Evolutionary conservation across 2,113 vertebrate species (phyloP).

Genomic region (Menidia beryllina): DNA sequence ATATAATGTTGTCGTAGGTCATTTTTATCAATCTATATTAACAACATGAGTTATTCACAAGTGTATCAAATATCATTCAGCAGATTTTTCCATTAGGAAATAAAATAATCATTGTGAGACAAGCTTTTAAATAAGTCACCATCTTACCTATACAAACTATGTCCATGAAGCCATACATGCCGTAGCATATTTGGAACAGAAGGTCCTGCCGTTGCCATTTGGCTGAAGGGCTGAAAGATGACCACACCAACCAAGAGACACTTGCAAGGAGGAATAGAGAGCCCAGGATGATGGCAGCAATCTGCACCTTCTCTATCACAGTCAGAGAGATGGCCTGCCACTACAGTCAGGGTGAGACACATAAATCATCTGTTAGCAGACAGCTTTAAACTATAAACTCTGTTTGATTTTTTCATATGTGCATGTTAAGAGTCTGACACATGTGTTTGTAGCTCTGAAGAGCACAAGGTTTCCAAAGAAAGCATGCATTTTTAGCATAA

Average conservation of each 20-base stretch:
- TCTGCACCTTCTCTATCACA: conserved; percentile 91
- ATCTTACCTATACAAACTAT: conserved; percentile 89
- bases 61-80: too few relatives aligned
- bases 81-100: too few relatives aligned
- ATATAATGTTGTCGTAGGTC: too few relatives aligned
- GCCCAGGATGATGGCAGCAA: conserved; percentile 89
- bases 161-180: conserved; percentile 94
- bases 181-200: conserved; percentile 92
- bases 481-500: not conserved
- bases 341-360: conserved; percentile 59
- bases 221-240: conserved; percentile 89
- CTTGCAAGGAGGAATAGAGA: conserved; percentile 90
- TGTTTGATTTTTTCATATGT: not conserved
- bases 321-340: conserved; percentile 91
- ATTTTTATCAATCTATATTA: too few relatives aligned
- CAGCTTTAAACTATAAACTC: conserved; percentile 1
- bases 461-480: not conserved
- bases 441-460: not conserved
- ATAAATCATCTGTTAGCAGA: not conserved
- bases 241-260: conserved; percentile 91
- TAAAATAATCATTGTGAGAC: not conserved
- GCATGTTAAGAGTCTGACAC: not conserved
- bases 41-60: too few relatives aligned
- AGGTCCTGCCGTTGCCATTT: conserved; percentile 92
- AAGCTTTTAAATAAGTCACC: not conserved